Base-by-base conservation (phyloP, 37 sponge, comb jelly and placozoan genomes). In the Eunapius fragilis region DNA sequence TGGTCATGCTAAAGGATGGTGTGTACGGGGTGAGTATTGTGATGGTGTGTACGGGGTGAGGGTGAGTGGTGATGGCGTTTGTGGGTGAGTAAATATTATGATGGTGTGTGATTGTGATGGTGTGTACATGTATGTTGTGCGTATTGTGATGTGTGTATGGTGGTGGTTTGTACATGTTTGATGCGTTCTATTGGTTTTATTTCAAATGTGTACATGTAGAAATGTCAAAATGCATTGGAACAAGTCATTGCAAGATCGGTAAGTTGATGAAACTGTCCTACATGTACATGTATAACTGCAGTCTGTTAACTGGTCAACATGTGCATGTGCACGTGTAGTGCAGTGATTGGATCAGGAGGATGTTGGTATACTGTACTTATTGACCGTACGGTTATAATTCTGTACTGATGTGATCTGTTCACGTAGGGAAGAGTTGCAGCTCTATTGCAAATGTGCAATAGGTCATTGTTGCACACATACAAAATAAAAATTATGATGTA, bases 181-280 rank as follows among this genome's bases (percentile, higher is more conserved):
- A n/a, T n/a, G n/a, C n/a, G n/a, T n/a, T n/a, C n/a, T n/a, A n/a
- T n/a, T n/a, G n/a, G n/a, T n/a, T n/a, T n/a, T n/a, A n/a, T n/a
- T 41, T 9, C 41, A 41, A 9, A 6, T 41, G 41, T 41, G 41
- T 41, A 41, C 41, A 41, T 41, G 41, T 41, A 96, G 95, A 98
- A 98, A 88, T 94, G 97, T 70, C 86, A 92, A 67, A 98, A 96
- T 83, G 98, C 97, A 37, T 77, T 98, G 68, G 93, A 96, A 72
- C 98, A 98, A 87, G 96, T 98, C 11, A 26, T 87, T 35, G 96
- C 96, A 28, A 76, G 96, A 45, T 79, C 89, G 9, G 96, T 92
- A 72, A 92, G 92, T 84, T 71, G 67, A 41, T 33, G 27, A 3
- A 75, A 34, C 80, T 78, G 38, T 22, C 13, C 13, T 49, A 31